Conservation (phyloP, 1,140 invertebrate species). For the Pseudomyrmex dendroicus region DNA sequence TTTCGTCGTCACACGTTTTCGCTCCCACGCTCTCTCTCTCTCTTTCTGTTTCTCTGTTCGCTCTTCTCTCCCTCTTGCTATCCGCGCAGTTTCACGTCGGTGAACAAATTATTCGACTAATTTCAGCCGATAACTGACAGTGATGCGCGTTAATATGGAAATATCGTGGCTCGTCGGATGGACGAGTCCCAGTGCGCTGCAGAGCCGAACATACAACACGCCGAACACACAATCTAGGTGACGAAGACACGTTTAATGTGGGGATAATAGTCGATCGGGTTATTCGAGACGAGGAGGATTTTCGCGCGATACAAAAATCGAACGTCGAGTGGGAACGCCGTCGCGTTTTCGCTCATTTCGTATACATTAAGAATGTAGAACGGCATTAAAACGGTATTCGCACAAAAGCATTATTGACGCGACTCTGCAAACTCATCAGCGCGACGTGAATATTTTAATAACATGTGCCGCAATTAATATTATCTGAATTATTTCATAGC, state of each 20-base stretch:
- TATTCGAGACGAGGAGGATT: background rate
- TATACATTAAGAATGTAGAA: conserved; percentile 41
- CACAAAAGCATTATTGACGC: conserved; percentile 49
- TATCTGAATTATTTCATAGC: conserved; percentile 60
- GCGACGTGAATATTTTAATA: conserved; percentile 60
- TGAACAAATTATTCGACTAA: conserved; percentile 65
- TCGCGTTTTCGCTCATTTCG: conserved; percentile 13
- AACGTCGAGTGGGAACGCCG: background rate
- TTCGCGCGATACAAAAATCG: background rate
- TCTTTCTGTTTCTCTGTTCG: no score
- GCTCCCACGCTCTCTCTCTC: background rate
- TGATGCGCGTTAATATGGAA: conserved; percentile 59
- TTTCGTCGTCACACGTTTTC: conserved; percentile 36
- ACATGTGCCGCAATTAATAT: conserved; percentile 60
- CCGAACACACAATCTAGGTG: background rate
- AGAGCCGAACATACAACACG: background rate
- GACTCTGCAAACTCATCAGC: conserved; percentile 47
- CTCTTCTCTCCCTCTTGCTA: background rate
- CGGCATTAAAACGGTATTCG: conserved; percentile 29
- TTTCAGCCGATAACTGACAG: conserved; percentile 62
- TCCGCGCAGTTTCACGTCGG: conserved; percentile 25
- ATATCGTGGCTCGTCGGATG: conserved; percentile 56
- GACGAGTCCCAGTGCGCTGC: background rate
- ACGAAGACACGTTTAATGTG: conserved; percentile 53
- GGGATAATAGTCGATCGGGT: conserved; percentile 34